Base-by-base conservation (phyloP, 2,113 vertebrate species). In the Coturnix japonica region DNA sequence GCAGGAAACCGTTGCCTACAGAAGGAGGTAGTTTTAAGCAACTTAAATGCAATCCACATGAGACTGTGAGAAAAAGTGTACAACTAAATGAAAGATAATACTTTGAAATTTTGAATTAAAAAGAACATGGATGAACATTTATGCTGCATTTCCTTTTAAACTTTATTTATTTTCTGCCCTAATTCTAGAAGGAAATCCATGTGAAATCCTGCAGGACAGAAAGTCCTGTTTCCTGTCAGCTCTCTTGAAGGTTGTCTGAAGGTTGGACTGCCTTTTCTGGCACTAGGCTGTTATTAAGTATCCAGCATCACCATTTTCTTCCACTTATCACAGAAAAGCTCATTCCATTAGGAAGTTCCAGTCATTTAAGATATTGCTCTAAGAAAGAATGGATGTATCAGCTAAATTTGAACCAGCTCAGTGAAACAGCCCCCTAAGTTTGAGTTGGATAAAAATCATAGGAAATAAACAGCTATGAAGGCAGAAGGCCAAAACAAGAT, bases 401-500 rank as follows among this genome's bases (percentile, higher is more conserved):
- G 84, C 87, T 91, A 56, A 77, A 94, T 95, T 92, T 93, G 78
- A 89, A 95, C n/a, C 30, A 87, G 56, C 65, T 82, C 80, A 79
- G 12, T 90, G 73, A 93, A 94, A 90, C 30, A 83, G 41, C 14
- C 44, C n/a, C 21, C 25, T 13, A 93, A 85, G 72, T 92, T 53
- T 91, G 60, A 93, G 39, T 26, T 89, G 89, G 75, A 93, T 89
- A 91, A 91, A 96, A 94, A 81, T 80, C 43, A 80, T 57, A 80
- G 47, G 23, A 93, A 93, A 94, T 89, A 95, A 96, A 94, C 67
- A 95, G 39, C 67, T 82, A 47, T 31, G 46, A 81, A 91, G 91
- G 94, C 87, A 92, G 51, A 80, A 95, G n/a, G 75, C 95, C 94
- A 94, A 91, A 93, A 77, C 30, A 91, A 87, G 84, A 95, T 92